Percentiles rank a stretch among this genome's conserved stretches.
phyloP scores from a whole-genome alignment of 2,113 vertebrate genomes.

The Chloropsis cyanopogon region DNA sequence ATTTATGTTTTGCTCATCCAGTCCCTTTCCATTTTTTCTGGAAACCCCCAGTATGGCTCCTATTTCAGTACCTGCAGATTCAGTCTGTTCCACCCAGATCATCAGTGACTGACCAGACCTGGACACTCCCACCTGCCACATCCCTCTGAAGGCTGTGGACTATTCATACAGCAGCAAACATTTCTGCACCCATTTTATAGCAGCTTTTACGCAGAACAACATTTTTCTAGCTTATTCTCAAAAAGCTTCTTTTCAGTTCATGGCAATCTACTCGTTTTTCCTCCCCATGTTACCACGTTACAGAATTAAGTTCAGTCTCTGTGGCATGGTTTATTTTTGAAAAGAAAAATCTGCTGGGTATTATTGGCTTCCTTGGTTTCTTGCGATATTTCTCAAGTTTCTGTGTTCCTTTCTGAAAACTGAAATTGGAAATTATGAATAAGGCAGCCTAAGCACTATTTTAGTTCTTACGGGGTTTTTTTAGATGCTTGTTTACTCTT shows the following conservation, averaged over 20 bases:
- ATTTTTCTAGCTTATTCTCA: not conserved
- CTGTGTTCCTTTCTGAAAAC: not conserved
- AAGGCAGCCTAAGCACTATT: not conserved
- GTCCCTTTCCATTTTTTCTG: not conserved
- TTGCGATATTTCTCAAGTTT: not conserved
- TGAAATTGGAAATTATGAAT: constrained; percentile 5
- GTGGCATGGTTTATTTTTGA: not conserved
- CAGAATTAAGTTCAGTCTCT: not conserved
- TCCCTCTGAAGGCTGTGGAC: not conserved
- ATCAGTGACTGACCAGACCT: not conserved
- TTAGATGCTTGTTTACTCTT: constrained; percentile 36
- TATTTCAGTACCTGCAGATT: not conserved
- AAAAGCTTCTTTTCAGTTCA: not conserved
- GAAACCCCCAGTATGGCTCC: not conserved
- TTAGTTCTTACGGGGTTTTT: not conserved
- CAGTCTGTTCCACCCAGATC: not conserved
- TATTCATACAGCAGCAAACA: fast-evolving
- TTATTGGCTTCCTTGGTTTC: not conserved
- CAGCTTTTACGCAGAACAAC: not conserved
- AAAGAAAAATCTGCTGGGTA: not conserved
- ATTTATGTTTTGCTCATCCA: not conserved
- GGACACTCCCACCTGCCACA: not conserved
- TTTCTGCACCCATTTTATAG: not conserved
- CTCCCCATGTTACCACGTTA: not conserved
- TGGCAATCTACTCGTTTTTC: not conserved